Evolutionary conservation across 1,140 invertebrate genomes (phyloP).

Genomic region (Copidosoma floridanum): DNA sequence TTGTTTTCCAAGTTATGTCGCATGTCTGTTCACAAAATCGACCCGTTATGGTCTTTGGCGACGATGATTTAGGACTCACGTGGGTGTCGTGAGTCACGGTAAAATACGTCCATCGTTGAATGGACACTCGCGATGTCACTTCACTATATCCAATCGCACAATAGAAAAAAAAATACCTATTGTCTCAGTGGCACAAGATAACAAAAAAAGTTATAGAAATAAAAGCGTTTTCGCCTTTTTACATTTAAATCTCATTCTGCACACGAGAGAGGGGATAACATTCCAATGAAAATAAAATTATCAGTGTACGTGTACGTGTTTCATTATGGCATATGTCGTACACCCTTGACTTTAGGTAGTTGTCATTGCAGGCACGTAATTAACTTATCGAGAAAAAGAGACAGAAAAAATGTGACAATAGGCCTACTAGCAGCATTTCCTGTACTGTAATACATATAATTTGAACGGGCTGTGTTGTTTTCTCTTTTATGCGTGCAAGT

Average conservation of each 20-base stretch:
- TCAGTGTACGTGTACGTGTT: too few species aligned
- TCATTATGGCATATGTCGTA: too few species aligned
- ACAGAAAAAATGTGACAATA: constrained; percentile 16
- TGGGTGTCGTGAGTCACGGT: constrained; percentile 26
- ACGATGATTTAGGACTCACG: constrained; percentile 20
- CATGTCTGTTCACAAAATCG: neutral
- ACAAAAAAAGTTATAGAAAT: too few species aligned
- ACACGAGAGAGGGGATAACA: too few species aligned
- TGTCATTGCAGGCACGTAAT: constrained; percentile 10
- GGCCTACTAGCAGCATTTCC: neutral
- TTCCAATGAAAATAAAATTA: too few species aligned
- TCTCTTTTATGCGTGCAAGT: too few species aligned
- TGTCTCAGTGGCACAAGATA: too few species aligned
- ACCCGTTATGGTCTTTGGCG: constrained; percentile 7
- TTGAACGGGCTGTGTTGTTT: too few species aligned
- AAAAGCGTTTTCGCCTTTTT: too few species aligned
- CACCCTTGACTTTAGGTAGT: neutral
- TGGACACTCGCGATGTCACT: constrained; percentile 6
- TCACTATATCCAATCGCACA: constrained; percentile 9
- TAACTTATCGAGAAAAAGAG: too few species aligned
- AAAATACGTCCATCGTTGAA: constrained; percentile 5
- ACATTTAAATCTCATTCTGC: too few species aligned
- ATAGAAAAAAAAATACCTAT: neutral
- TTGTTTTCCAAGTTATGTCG: neutral
- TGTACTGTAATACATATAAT: too few species aligned